Evolutionary conservation across 2,113 vertebrate genomes (phyloP), one percentile per base, ranked within the genome.

Genomic region (Bubalus kerabau): DNA sequence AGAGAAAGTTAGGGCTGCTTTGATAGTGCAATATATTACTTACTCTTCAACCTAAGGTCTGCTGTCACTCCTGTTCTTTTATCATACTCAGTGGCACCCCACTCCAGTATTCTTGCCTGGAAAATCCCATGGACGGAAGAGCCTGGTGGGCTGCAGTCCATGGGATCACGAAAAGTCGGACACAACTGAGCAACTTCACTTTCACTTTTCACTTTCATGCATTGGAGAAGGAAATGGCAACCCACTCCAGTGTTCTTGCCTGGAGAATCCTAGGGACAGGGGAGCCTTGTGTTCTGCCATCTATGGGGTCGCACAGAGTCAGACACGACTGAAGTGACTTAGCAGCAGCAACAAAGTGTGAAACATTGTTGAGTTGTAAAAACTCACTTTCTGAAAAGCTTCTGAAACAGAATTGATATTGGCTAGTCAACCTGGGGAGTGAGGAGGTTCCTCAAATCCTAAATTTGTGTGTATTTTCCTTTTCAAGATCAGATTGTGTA

Each of bases 401-500:
- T 95, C 23, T 86, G 54, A 90, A 95, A 87, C 46, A 80, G 28
- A 92, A 54, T 5, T 71, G 26, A 67, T 82, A 43, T 11, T 94
- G 57, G 52, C 32, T 32, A 91, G 76, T 90, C 74, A 90, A 48
- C 1, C 19, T 56, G 85, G 87, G 74, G 32, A 88, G 26, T 52
- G 81, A 90, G 74, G 36, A 91, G 23, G 19, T 71, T 76, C 74
- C 21, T 81, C 16, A 24, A 83, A 54, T 32, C 56, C 32, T 97
- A 81, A 91, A 83, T 91, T 64, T 82, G n/a, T 90, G 60, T 87
- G n/a, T 97, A 6, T 98, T 87, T 98, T 98, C 88, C 96, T 94
- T 94, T 95, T 99, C 50, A 98, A 99, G 99, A 98, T 99, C 99
- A 74, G 99, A 99, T 97, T 99, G 99, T 97, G 99, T 99, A 93